Conservation (phyloP, 2,113 vertebrate species). For the Hyla sarda region DNA sequence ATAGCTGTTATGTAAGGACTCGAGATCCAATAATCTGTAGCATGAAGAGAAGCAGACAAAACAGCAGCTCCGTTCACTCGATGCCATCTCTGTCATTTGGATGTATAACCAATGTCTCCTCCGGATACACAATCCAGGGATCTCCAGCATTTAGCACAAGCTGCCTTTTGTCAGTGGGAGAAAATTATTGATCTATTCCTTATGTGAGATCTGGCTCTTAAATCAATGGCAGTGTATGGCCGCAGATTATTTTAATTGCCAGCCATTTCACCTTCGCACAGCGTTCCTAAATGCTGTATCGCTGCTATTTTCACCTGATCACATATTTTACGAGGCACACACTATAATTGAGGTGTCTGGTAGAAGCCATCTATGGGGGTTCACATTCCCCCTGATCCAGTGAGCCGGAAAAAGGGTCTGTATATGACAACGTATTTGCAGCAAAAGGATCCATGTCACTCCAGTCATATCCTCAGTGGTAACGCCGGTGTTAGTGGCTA, state of each 20-base stretch:
- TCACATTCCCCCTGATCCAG: neutral
- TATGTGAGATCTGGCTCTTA: neutral
- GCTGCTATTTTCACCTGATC: neutral
- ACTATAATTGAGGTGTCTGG: neutral
- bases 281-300: neutral
- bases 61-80: neutral
- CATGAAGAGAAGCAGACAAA: neutral
- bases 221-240: neutral
- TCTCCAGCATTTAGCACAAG: neutral
- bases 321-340: neutral
- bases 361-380: neutral
- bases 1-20: neutral
- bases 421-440: neutral
- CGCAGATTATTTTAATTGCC: neutral
- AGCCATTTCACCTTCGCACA: neutral
- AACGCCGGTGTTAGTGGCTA: neutral
- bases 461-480: neutral
- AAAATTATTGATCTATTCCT: neutral
- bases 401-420: neutral
- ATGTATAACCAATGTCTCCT: constrained; percentile 11
- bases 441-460: neutral
- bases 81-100: neutral
- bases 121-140: neutral
- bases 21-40: neutral
- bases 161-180: neutral